A percentile compares a stretch with the other conserved stretches of the same genome.
Conservation (phyloP, 2,888 invertebrate genomes). For the Archaeoteleia sp. region DNA sequence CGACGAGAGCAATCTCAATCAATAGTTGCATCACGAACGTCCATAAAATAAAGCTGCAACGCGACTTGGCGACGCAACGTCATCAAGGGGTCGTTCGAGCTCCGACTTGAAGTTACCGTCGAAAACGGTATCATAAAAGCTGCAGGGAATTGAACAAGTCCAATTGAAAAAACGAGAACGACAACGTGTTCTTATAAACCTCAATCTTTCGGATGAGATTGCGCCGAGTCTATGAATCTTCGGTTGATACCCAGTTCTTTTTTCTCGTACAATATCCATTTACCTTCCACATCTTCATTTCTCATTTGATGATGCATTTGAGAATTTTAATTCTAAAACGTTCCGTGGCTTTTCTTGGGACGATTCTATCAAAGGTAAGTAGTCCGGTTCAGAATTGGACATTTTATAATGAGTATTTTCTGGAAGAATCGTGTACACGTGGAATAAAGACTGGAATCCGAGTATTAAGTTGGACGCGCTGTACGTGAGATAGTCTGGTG, state of each 20-base stretch:
- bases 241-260: too few species aligned
- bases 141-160: slow-evolving; percentile 59
- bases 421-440: slow-evolving; percentile 37
- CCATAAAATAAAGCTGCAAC: slow-evolving; percentile 62
- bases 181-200: slow-evolving; percentile 57
- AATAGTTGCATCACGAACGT: slow-evolving; percentile 58
- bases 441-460: slow-evolving; percentile 44
- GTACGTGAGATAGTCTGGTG: slow-evolving; percentile 53
- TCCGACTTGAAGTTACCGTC: slow-evolving; percentile 32
- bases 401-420: slow-evolving; percentile 40
- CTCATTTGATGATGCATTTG: too few species aligned
- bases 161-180: slow-evolving; percentile 52
- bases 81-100: slow-evolving; percentile 62
- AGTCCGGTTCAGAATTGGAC: slow-evolving; percentile 34
- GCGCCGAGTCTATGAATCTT: too few species aligned
- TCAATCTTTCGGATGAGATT: slow-evolving; percentile 7
- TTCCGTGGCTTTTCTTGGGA: too few species aligned
- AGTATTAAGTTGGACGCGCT: slow-evolving; percentile 50
- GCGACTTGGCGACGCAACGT: slow-evolving; percentile 61
- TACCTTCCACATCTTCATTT: too few species aligned
- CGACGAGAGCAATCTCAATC: slow-evolving; percentile 53
- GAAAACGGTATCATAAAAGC: slow-evolving; percentile 63
- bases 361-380: slow-evolving; percentile 65
- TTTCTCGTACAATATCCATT: too few species aligned
- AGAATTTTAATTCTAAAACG: too few species aligned